phyloP scores from a whole-genome alignment of 2,113 vertebrate species.

The Anhinga rufa region DNA sequence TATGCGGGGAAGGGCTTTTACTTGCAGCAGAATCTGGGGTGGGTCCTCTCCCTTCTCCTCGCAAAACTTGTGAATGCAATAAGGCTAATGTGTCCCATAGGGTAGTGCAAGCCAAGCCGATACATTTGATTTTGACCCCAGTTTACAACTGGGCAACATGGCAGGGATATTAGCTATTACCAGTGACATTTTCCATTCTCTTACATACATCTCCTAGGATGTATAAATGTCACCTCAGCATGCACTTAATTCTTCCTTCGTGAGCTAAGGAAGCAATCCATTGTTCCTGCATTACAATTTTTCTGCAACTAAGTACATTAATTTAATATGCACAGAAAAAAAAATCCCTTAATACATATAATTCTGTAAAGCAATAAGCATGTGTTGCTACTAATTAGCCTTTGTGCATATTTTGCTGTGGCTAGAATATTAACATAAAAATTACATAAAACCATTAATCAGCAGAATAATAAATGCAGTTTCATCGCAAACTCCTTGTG shows the following conservation, averaged over 20 bases:
- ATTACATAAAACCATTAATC: neutral
- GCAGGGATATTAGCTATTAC: neutral
- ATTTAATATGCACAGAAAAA: neutral
- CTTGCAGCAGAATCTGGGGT: neutral
- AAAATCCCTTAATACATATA: neutral
- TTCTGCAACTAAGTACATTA: neutral
- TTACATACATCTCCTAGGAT: neutral
- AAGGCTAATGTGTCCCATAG: neutral
- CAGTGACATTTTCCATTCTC: constrained; percentile 17
- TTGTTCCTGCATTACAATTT: neutral
- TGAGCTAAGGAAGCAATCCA: neutral
- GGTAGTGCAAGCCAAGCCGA: neutral
- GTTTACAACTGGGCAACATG: neutral
- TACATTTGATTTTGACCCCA: neutral
- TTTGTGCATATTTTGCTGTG: neutral
- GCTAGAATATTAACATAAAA: constrained; percentile 14
- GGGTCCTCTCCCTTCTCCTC: neutral
- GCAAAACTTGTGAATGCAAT: neutral
- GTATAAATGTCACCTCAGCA: constrained; percentile 22
- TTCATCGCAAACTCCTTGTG: neutral
- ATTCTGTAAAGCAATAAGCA: constrained; percentile 2
- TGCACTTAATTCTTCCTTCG: neutral
- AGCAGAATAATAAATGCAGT: neutral
- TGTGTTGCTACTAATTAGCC: neutral
- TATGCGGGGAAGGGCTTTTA: neutral